Evolutionary conservation across 2,888 invertebrate species (phyloP), one percentile per base, ranked within the genome.

Genomic region (Mesorhabditis belari): DNA sequence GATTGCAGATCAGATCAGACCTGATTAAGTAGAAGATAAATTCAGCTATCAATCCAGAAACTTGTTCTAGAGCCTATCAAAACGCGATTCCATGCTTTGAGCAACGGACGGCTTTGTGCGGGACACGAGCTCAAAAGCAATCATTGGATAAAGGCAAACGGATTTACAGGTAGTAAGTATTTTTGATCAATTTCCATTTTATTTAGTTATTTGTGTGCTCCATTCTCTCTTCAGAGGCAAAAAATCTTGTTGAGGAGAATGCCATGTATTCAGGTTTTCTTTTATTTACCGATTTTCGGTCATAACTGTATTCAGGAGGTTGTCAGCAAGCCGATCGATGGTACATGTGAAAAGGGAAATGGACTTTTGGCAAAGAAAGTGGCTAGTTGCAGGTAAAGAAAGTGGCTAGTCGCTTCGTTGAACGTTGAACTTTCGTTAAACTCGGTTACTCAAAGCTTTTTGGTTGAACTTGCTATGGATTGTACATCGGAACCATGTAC

Each of bases 51-150:
- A 54, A 54, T 9, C 27, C 12, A 17, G 12, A 24, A 25, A 25
- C 12, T 26, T 54, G 23, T 59, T 63, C 24, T 27, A 69, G 73
- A 53, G 65, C 65, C 4, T 73, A 70, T 54, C 61, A 65, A 19
- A 56, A 64, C 17, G 64, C 63, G 26, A 62, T 73, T 23, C 66
- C 73, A 3, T 73, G 73, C 29, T 70, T 73, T 44, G 65, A 67
- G 5, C 69, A 67, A 49, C 63, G 66, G 63, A 57, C 69, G 61
- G 62, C 62, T 4, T 57, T 62, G 21, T 73, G 73, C 53, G 73
- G 73, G n/a, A 69, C 67, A 6, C 56, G 63, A 28, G 55, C 65
- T 19, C 66, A 73, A 28, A 62, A 62, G 52, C 24, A 29, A 5
- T 63, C 68, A 28, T 29, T 73, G 24, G 70, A 66, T n/a, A 54